Percentiles rank a stretch among this genome's conserved stretches.
Conservation (phyloP, 2,797 vertebrate genomes). For the Cyprinella venusta region DNA sequence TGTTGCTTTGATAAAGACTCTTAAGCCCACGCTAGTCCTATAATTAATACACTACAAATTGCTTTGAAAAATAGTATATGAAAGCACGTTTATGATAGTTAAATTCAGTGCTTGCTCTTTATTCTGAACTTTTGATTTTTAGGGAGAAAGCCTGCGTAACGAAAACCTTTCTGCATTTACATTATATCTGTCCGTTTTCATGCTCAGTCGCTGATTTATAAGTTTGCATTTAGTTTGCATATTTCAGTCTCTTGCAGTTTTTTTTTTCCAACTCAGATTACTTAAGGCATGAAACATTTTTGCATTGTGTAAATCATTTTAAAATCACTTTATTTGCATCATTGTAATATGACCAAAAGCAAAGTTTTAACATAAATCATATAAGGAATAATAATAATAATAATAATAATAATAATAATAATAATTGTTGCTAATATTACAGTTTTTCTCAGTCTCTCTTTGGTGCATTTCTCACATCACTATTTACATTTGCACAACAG, state of each 20-base stretch:
- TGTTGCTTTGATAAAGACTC: neutral
- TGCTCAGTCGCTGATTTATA: neutral
- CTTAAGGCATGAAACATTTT: neutral
- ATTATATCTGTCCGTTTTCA: neutral
- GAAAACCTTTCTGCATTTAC: neutral
- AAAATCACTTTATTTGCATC: neutral
- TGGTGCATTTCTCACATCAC: too few species aligned
- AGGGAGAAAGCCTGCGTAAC: too few species aligned
- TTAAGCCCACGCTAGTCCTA: neutral
- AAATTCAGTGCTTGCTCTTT: neutral
- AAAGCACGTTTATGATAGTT: neutral
- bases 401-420: neutral
- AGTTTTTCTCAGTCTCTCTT: too few species aligned
- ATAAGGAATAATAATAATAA: neutral
- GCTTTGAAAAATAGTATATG: neutral
- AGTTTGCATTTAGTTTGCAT: too few species aligned
- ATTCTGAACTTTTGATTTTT: neutral
- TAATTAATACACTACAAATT: neutral
- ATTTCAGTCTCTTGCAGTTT: neutral
- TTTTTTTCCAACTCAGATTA: neutral
- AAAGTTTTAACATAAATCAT: neutral
- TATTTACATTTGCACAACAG: too few species aligned
- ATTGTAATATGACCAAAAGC: neutral
- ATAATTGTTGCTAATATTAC: neutral
- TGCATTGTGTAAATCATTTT: neutral